These are phyloP conservation scores for Drosophila nasuta DNA, from an alignment of 1,140 invertebrate species.

Conservation along the genomic window DNA sequence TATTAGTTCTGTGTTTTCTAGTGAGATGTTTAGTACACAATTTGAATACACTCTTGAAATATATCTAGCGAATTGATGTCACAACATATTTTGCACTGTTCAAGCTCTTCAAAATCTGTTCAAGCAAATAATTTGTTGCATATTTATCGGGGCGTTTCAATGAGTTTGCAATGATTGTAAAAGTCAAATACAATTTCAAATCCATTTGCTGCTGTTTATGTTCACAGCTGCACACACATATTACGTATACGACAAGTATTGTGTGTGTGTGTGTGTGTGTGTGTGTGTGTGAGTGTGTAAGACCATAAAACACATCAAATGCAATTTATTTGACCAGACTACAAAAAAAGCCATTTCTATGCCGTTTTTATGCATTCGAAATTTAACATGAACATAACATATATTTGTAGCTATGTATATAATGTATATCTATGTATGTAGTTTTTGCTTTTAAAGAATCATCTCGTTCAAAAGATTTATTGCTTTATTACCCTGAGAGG, in stretches of 20 bases:
- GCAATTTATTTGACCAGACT: constrained; percentile 57
- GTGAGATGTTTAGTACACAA: neutral
- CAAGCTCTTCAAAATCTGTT: neutral
- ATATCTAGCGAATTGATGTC: neutral
- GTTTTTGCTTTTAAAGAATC: constrained; percentile 34
- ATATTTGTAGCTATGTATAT: neutral
- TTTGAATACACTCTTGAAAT: neutral
- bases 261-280: neutral
- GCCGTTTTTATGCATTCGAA: constrained; percentile 57
- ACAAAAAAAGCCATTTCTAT: constrained; percentile 56
- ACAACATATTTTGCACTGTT: too few relatives aligned
- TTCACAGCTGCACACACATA: constrained; percentile 1
- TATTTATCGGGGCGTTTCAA: constrained; percentile 27
- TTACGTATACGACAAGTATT: neutral
- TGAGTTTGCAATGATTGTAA: constrained; percentile 17
- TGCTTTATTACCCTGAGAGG: constrained; percentile 64
- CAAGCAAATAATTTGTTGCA: constrained; percentile 27
- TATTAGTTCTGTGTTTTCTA: too few relatives aligned
- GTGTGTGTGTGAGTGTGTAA: neutral
- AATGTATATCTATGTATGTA: neutral
- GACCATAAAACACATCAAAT: constrained; percentile 38
- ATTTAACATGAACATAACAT: constrained; percentile 29
- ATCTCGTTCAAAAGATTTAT: constrained; percentile 60
- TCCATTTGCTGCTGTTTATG: constrained; percentile 23
- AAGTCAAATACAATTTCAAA: constrained; percentile 26